Conservation (phyloP, 1,140 invertebrate species). For the Mizuhopecten yessoensis region DNA sequence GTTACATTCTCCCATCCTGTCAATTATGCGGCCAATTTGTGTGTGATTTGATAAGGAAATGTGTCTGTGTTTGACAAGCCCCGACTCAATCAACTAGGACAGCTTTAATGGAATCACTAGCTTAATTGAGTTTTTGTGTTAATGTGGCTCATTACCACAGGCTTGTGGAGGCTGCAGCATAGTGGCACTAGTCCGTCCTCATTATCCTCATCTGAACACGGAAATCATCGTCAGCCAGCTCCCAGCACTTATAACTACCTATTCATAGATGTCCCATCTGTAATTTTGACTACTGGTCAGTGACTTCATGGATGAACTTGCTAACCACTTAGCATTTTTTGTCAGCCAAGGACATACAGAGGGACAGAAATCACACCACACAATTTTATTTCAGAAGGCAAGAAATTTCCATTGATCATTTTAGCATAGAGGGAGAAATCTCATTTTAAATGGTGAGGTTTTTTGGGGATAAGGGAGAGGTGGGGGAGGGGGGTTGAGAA, state of each 20-base stretch:
- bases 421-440: no score
- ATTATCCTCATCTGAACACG: background rate
- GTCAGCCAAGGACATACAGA: no score
- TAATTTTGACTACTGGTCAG: no score
- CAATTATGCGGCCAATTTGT: background rate
- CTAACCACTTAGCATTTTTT: no score
- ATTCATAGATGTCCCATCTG: no score
- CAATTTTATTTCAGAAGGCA: no score
- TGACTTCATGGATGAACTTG: no score
- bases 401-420: no score
- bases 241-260: background rate
- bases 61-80: background rate
- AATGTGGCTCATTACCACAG: constrained; percentile 5
- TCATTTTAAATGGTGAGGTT: no score
- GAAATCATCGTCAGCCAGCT: background rate
- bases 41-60: background rate
- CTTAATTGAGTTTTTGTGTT: background rate
- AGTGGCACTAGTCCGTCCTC: background rate
- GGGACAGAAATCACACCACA: no score
- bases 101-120: background rate
- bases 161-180: background rate
- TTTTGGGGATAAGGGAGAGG: no score
- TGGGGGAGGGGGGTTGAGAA: no score
- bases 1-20: background rate
- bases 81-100: background rate